These are phyloP conservation scores for Eremophila alpestris DNA, from an alignment of 2,797 vertebrate genomes.

Conservation along the genomic window DNA sequence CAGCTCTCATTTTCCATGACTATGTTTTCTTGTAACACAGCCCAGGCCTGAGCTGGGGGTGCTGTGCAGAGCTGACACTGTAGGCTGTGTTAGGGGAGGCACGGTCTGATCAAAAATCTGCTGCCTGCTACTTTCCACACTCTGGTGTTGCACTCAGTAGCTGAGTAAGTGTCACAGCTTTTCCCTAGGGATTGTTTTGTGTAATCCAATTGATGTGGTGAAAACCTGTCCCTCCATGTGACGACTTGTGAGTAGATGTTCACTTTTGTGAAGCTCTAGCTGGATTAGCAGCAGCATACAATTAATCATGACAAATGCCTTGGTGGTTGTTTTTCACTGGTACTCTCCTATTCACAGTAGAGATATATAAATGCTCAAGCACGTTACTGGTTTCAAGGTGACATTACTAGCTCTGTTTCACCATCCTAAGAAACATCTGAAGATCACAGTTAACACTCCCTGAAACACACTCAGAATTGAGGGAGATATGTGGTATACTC, in stretches of 20 bases:
- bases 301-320: not conserved
- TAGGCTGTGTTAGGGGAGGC: not conserved
- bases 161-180: not conserved
- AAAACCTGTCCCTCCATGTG: not conserved
- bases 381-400: not conserved
- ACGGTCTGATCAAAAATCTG: not conserved
- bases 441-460: not conserved
- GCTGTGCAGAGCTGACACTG: not conserved
- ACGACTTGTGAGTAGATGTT: not conserved
- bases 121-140: not conserved
- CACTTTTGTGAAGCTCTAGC: not conserved
- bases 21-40: accelerated
- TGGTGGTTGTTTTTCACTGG: not conserved
- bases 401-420: not conserved
- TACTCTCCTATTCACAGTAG: not conserved
- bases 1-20: not conserved
- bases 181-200: not conserved
- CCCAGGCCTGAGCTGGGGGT: not conserved
- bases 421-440: not conserved
- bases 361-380: not conserved
- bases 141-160: not conserved
- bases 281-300: not conserved
- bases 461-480: not conserved
- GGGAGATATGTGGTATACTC: not conserved
- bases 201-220: not conserved